Evolutionary conservation across 2,113 vertebrate species (phyloP).

Genomic region (Psammodynastes pulverulentus): DNA sequence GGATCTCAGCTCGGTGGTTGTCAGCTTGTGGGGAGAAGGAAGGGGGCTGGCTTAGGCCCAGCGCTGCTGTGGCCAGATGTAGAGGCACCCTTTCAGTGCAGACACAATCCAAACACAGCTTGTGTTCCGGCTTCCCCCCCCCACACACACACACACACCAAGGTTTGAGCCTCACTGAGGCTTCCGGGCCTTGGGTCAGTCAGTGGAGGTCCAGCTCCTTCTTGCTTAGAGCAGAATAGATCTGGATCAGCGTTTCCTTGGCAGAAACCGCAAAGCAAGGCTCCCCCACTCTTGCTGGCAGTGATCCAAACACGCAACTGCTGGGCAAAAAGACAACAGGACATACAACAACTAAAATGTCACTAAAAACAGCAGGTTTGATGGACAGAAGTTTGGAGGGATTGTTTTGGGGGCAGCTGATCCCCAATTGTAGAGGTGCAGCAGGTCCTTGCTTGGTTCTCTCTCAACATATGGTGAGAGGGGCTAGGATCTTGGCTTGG

Average conservation of each 20-base stretch:
- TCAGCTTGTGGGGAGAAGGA: background rate
- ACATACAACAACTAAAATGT: background rate
- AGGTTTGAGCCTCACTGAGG: background rate
- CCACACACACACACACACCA: rapidly evolving
- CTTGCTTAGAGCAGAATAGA: background rate
- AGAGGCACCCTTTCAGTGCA: background rate
- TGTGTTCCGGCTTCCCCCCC: background rate
- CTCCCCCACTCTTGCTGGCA: background rate
- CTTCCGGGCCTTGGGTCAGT: background rate
- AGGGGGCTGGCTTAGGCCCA: no score
- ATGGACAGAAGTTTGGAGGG: background rate
- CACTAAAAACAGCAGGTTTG: background rate
- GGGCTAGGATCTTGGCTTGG: background rate
- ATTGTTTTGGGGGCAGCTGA: background rate
- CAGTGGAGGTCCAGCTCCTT: background rate
- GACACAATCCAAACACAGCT: background rate
- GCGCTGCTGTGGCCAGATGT: background rate
- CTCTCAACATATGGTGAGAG: background rate
- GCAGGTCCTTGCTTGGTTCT: background rate
- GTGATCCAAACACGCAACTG: background rate
- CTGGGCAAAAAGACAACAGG: background rate
- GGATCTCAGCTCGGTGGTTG: background rate
- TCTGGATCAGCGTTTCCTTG: background rate
- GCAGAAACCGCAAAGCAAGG: background rate
- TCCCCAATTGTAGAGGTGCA: background rate